Evolutionary conservation across 2,113 vertebrate species (phyloP).

Genomic region (Lophotis ruficrista): DNA sequence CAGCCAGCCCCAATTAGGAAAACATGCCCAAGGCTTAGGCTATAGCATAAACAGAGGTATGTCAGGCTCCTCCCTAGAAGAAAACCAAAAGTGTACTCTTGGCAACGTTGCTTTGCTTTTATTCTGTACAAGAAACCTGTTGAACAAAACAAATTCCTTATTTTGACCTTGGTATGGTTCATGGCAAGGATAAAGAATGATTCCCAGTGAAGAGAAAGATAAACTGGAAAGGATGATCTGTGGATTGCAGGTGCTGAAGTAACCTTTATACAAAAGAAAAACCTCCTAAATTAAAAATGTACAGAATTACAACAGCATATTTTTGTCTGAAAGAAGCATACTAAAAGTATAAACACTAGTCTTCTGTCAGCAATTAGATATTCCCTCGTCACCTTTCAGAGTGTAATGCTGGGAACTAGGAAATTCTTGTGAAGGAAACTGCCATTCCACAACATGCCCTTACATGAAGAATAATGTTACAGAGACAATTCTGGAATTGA

Average conservation of each 20-base stretch:
- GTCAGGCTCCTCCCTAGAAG: neutral
- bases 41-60: neutral
- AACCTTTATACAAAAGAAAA: neutral
- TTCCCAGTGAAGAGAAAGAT: neutral
- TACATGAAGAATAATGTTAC: neutral
- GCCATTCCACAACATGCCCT: neutral
- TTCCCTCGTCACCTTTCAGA: neutral
- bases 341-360: neutral
- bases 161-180: neutral
- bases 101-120: neutral
- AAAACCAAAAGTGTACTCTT: neutral
- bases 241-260: neutral
- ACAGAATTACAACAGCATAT: neutral
- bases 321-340: neutral
- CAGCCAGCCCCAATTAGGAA: constrained; percentile 13
- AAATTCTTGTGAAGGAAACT: neutral
- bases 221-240: neutral
- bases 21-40: constrained; percentile 4
- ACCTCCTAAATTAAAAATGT: neutral
- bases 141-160: neutral
- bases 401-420: neutral
- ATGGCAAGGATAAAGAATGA: neutral
- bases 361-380: neutral
- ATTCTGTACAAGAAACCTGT: neutral
- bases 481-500: neutral